Evolutionary conservation across 2,888 invertebrate genomes (phyloP).

Genomic region (Chelonus formosanus): DNA sequence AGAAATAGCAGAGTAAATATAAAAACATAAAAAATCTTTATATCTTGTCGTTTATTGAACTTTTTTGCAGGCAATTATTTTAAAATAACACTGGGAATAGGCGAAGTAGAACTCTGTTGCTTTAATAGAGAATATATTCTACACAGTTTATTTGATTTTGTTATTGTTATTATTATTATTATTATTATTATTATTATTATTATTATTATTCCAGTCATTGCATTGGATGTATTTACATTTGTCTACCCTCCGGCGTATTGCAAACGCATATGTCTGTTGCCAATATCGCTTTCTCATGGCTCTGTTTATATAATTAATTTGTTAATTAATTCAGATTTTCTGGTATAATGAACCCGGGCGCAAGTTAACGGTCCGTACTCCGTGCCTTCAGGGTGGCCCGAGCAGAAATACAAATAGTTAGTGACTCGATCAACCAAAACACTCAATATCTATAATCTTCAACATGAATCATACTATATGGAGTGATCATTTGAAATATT

Average conservation of each 20-base stretch:
- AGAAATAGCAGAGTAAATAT: no score
- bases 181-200: conserved; percentile 3
- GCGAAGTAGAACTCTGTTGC: no score
- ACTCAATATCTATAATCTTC: conserved; percentile 21
- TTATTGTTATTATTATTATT: conserved; percentile 9
- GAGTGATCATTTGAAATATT: no score
- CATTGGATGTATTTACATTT: conserved; percentile 7
- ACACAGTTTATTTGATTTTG: neutral
- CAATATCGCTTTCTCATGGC: conserved; percentile 34
- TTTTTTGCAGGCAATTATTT: no score
- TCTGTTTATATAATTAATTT: conserved; percentile 46
- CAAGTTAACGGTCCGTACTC: conserved; percentile 12
- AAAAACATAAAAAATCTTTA: no score
- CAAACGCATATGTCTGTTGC: conserved; percentile 4
- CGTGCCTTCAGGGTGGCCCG: conserved; percentile 32
- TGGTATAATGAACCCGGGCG: conserved; percentile 15
- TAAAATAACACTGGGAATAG: no score
- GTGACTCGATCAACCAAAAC: conserved; percentile 30
- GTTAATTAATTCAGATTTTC: conserved; percentile 43
- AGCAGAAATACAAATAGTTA: conserved; percentile 30
- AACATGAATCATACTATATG: no score
- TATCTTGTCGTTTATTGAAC: no score
- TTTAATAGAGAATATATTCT: no score
- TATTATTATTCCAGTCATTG: neutral
- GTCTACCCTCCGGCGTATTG: conserved; percentile 18